These are phyloP conservation scores for Rhyacophila brunnea DNA, from an alignment of 1,140 invertebrate species.

Conservation along the genomic window DNA sequence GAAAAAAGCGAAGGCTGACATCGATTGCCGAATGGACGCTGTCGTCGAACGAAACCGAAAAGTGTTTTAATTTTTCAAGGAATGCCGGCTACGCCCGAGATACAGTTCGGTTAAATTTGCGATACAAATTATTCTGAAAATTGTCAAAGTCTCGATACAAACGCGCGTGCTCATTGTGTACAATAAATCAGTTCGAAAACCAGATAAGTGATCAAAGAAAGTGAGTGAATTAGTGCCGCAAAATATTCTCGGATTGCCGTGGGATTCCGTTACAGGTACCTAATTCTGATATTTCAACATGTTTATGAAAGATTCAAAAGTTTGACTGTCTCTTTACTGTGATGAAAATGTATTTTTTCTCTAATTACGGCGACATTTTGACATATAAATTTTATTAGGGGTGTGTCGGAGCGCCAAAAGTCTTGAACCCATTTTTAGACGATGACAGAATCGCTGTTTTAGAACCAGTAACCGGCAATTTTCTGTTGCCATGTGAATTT, in stretches of 20 bases:
- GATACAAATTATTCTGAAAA: neutral
- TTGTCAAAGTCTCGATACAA: neutral
- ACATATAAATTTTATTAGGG: neutral
- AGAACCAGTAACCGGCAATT: neutral
- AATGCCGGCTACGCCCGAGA: constrained; percentile 1
- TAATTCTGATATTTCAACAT: neutral
- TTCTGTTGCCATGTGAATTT: neutral
- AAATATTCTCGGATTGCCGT: neutral
- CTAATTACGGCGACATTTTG: neutral
- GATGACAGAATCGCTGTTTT: constrained; percentile 18
- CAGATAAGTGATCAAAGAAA: constrained; percentile 8
- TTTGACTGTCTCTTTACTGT: neutral
- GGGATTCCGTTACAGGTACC: constrained; percentile 1
- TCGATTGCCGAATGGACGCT: constrained; percentile 9
- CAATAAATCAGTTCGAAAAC: neutral
- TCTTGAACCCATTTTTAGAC: constrained; percentile 15
- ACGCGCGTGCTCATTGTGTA: neutral
- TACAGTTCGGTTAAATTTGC: neutral
- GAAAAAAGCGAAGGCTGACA: constrained; percentile 10
- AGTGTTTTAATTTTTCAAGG: neutral
- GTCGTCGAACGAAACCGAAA: neutral
- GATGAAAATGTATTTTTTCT: neutral
- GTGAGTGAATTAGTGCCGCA: constrained; percentile 7
- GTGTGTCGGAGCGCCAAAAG: constrained; percentile 12
- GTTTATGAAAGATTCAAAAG: neutral